These are phyloP conservation scores for Phylloscopus collybita DNA, from an alignment of 2,797 vertebrate species.

Conservation along the genomic window DNA sequence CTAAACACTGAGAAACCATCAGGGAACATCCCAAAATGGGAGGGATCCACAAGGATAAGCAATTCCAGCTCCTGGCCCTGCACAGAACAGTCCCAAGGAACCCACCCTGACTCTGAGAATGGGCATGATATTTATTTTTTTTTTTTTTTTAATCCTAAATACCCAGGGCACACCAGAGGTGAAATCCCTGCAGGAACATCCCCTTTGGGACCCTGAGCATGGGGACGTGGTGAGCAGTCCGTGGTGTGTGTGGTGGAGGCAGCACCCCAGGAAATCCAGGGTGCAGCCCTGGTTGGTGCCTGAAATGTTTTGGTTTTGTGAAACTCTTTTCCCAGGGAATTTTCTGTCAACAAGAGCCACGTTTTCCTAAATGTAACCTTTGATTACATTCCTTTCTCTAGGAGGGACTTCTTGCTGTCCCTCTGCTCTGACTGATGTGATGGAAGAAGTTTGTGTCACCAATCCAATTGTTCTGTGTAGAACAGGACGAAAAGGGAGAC, in stretches of 20 bases:
- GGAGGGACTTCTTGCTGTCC: no score
- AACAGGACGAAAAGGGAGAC: no score
- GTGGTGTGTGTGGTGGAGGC: neutral
- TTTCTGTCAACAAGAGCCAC: no score
- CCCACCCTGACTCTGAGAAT: neutral
- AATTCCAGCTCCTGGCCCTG: neutral
- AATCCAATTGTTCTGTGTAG: no score
- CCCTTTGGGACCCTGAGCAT: fast-evolving
- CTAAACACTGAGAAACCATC: neutral
- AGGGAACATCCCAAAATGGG: neutral
- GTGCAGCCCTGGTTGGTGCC: no score
- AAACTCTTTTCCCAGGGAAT: no score
- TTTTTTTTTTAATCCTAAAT: neutral
- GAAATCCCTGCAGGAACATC: neutral
- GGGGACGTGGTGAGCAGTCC: neutral
- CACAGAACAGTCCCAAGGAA: neutral
- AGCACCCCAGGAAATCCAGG: neutral
- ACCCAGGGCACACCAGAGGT: fast-evolving
- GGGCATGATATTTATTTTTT: neutral
- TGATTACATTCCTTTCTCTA: no score
- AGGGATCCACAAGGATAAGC: neutral
- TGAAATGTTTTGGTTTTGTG: no score
- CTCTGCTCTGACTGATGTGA: no score
- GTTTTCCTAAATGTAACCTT: no score
- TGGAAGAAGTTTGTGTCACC: no score